Evolutionary conservation across 2,797 vertebrate species (phyloP).

Genomic region (Paratrypauchen microcephalus): DNA sequence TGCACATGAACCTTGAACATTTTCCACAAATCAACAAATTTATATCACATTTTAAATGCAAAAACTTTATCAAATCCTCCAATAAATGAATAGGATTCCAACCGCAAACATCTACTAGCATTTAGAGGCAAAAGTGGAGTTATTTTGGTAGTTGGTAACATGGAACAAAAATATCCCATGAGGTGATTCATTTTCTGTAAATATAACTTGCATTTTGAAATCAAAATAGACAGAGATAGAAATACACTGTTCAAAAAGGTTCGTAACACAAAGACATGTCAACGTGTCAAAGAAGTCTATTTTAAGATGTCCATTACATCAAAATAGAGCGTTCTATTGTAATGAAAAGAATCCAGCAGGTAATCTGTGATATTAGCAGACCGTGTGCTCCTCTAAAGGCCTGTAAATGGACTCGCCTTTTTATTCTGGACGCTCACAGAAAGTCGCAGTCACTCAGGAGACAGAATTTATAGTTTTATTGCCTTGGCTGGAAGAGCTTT

Average conservation of each 20-base stretch:
- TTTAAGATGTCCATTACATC: neutral
- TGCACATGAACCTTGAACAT: too few species aligned
- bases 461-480: slow-evolving; percentile 33
- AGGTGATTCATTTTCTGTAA: neutral
- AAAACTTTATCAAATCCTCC: too few species aligned
- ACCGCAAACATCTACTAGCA: too few species aligned
- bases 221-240: neutral
- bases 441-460: slow-evolving; percentile 29
- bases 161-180: neutral
- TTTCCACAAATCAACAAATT: too few species aligned
- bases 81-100: too few species aligned
- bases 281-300: neutral
- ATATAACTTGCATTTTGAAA: neutral
- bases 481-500: slow-evolving; percentile 36
- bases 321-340: slow-evolving; percentile 18
- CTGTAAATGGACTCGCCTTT: slow-evolving; percentile 39
- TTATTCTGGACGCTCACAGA: slow-evolving; percentile 38
- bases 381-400: slow-evolving; percentile 24
- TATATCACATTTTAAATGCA: too few species aligned
- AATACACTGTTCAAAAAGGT: neutral
- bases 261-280: neutral
- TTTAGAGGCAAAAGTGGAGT: too few species aligned
- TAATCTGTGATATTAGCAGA: slow-evolving; percentile 47
- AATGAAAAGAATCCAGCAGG: slow-evolving; percentile 11
- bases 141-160: neutral